These are phyloP conservation scores for Argyresthia albistria DNA, from an alignment of 2,888 invertebrate species.

Conservation along the genomic window DNA sequence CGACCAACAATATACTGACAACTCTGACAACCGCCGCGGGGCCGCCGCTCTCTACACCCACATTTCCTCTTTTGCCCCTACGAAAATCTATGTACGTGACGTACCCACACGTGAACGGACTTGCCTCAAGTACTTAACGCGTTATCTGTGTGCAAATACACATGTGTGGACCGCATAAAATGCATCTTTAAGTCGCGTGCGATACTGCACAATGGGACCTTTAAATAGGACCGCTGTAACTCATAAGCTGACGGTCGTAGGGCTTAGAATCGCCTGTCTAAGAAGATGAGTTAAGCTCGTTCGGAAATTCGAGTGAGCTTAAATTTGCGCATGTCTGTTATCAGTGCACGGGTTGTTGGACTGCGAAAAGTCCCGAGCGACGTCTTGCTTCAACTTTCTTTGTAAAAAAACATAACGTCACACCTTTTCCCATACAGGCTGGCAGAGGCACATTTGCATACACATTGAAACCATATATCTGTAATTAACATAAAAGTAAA, in stretches of 20 bases:
- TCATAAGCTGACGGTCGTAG: constrained; percentile 24
- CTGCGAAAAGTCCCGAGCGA: constrained; percentile 53
- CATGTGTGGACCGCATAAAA: constrained; percentile 11
- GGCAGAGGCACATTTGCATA: no score
- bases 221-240: constrained; percentile 19
- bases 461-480: neutral
- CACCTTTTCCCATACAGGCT: neutral
- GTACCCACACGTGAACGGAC: constrained; percentile 26
- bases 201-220: constrained; percentile 41
- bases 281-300: constrained; percentile 26
- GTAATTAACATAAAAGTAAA: neutral
- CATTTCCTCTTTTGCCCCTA: constrained; percentile 34
- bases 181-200: constrained; percentile 36
- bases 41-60: constrained; percentile 53
- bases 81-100: constrained; percentile 53
- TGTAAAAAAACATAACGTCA: neutral
- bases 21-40: constrained; percentile 55
- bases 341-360: constrained; percentile 43
- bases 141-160: constrained; percentile 12
- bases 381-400: constrained; percentile 49
- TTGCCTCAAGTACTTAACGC: neutral
- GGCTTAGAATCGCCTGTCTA: constrained; percentile 26
- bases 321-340: constrained; percentile 59
- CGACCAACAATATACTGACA: constrained; percentile 38
- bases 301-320: constrained; percentile 27